Base-by-base conservation (phyloP, 2,797 vertebrate species). In the Arrhamphus sclerolepis region DNA sequence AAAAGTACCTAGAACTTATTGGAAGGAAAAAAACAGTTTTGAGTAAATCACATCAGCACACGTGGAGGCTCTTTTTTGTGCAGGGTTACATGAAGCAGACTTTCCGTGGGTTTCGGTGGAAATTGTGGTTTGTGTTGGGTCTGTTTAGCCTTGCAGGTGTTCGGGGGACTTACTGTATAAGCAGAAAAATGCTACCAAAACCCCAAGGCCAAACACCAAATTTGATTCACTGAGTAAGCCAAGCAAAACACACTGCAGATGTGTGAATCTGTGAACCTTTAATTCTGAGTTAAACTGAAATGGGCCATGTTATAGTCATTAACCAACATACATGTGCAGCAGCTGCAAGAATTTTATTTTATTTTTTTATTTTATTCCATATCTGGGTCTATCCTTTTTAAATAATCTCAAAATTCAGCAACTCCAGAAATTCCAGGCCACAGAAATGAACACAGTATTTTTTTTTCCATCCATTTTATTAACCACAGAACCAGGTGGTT, bases 131-230 rank as follows among this genome's bases (percentile, higher is more conserved):
- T n/a, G 2, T 20, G 4, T 24, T 61, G 46, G 66, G 43, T 21
- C 44, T 20, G 14, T 14, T 75, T 21, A 11, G 24, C 1, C 13
- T 59, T 54, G 50, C 78, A 84, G 80, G 81, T 83, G 77, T 75
- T 59, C 11, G 34, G 56, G 34, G 65, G 54, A 60, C 51, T 75
- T 55, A 66, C 54, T 66, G 49, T 10, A 3, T 34, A 10, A 10
- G 31, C 64, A 61, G 13, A 70, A 14, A 39, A 38, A 5, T 6
- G 20, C 44, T 77, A 17, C 9, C n/a, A 20, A 56, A 66, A 24
- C 14, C n/a, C 0, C 19, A 70, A 65, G 31, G 44, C 53, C 60
- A 64, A 66, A 65, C 21, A 49, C 19, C 0, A 54, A 62, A 67
- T 50, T 10, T 39, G 31, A 42, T n/a, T 54, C 29, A 38, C 6